These are phyloP conservation scores for Agrotis exclamationis DNA, from an alignment of 2,888 invertebrate genomes.

Conservation along the genomic window DNA sequence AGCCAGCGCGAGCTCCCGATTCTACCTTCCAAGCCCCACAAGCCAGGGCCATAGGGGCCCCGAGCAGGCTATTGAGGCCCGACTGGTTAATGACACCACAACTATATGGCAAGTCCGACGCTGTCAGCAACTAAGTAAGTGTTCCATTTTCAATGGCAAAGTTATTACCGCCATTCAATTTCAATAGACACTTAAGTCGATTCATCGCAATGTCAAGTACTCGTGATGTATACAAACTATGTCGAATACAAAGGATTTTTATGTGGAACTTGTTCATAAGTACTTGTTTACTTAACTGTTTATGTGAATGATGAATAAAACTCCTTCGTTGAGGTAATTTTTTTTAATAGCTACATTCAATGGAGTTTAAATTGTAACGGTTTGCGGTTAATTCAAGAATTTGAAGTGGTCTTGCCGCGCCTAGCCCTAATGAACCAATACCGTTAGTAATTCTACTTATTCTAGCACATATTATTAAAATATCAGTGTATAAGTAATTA, in stretches of 20 bases:
- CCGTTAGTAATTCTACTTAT: conserved; percentile 9
- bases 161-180: conserved; percentile 33
- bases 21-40: too few relatives aligned
- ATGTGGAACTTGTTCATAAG: conserved; percentile 26
- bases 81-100: too few relatives aligned
- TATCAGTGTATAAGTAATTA: too few relatives aligned
- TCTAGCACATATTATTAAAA: neutral
- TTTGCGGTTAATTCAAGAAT: neutral
- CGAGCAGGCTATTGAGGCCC: too few relatives aligned
- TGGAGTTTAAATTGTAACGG: conserved; percentile 27
- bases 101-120: too few relatives aligned
- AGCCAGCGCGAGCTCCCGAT: too few relatives aligned
- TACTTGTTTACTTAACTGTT: conserved; percentile 34
- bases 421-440: neutral
- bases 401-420: neutral
- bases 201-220: conserved; percentile 37
- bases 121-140: conserved; percentile 15
- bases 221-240: conserved; percentile 1
- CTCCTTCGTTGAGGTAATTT: neutral
- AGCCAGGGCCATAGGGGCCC: too few relatives aligned
- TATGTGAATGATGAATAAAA: conserved; percentile 14
- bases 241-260: conserved; percentile 40
- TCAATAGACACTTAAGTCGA: conserved; percentile 43
- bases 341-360: conserved; percentile 19
- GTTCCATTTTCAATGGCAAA: conserved; percentile 22